These are phyloP conservation scores for Patella caerulea DNA, from an alignment of 2,888 invertebrate genomes.

Conservation along the genomic window DNA sequence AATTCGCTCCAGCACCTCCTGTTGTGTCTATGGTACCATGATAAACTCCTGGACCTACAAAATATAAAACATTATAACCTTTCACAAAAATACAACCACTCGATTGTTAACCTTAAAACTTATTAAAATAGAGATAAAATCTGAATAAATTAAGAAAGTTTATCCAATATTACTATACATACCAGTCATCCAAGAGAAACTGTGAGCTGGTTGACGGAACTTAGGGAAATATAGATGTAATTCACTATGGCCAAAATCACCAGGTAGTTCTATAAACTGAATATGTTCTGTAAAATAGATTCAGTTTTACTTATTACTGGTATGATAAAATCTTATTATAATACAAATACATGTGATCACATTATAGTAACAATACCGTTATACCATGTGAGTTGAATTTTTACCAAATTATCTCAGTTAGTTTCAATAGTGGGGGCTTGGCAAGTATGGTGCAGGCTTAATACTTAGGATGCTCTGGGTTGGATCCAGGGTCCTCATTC, in stretches of 20 bases:
- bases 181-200: conserved; percentile 89
- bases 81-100: too few species aligned
- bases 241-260: conserved; percentile 82
- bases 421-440: too few species aligned
- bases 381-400: too few species aligned
- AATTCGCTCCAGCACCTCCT: conserved; percentile 59
- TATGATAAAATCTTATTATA: too few species aligned
- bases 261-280: conserved; percentile 81
- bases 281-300: conserved; percentile 63
- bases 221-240: conserved; percentile 84
- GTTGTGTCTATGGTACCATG: conserved; percentile 80
- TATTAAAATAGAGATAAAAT: too few species aligned
- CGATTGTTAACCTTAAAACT: too few species aligned
- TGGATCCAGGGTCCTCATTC: too few species aligned
- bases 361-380: too few species aligned
- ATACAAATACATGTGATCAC: not conserved
- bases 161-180: conserved; percentile 12
- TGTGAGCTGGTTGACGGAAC: conserved; percentile 79
- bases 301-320: not conserved
- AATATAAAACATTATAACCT: conserved; percentile 10
- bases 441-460: too few species aligned
- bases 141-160: too few species aligned
- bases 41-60: conserved; percentile 80
- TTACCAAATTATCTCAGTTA: too few species aligned
- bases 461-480: too few species aligned